phyloP scores from a whole-genome alignment of 2,888 invertebrate species.

The Cheilosia pagana region DNA sequence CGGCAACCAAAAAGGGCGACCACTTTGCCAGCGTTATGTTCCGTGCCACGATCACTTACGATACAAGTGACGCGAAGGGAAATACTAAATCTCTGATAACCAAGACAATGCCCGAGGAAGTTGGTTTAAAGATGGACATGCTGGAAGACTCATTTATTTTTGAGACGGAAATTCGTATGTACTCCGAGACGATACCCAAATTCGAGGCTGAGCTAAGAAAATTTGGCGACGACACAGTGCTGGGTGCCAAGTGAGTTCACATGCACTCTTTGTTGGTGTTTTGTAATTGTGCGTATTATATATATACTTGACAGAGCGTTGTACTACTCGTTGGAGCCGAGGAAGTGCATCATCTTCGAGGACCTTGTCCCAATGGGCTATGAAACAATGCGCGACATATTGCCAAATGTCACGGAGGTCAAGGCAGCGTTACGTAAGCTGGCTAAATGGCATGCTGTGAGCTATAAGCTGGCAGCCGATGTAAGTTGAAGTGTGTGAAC shows the following conservation, averaged over 20 bases:
- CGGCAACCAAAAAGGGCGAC: conserved; percentile 73
- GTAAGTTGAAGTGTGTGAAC: conserved; percentile 1
- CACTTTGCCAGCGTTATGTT: conserved; percentile 79
- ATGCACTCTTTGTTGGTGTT: too few species aligned
- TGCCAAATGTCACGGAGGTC: conserved; percentile 52
- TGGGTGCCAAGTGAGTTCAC: conserved; percentile 68
- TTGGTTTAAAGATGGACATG: conserved; percentile 77
- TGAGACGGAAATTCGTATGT: conserved; percentile 79
- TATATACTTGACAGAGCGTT: conserved; percentile 8
- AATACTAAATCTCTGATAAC: conserved; percentile 76
- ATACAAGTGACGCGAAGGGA: not conserved
- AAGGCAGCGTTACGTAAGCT: conserved; percentile 72
- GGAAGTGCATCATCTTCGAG: conserved; percentile 66
- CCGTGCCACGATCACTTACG: conserved; percentile 61
- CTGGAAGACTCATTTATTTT: conserved; percentile 76
- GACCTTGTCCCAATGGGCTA: conserved; percentile 38
- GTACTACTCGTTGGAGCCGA: conserved; percentile 48
- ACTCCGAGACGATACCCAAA: conserved; percentile 77
- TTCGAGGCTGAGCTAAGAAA: conserved; percentile 76
- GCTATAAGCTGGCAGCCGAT: conserved; percentile 65
- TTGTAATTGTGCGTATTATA: too few species aligned
- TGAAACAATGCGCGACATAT: conserved; percentile 13
- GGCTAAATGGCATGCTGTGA: conserved; percentile 78
- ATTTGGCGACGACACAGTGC: conserved; percentile 75
- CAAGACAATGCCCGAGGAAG: conserved; percentile 79